Percentiles rank a stretch among this genome's conserved stretches.
Evolutionary conservation across 1,140 invertebrate species (phyloP).

Genomic region (Helicoverpa zea): DNA sequence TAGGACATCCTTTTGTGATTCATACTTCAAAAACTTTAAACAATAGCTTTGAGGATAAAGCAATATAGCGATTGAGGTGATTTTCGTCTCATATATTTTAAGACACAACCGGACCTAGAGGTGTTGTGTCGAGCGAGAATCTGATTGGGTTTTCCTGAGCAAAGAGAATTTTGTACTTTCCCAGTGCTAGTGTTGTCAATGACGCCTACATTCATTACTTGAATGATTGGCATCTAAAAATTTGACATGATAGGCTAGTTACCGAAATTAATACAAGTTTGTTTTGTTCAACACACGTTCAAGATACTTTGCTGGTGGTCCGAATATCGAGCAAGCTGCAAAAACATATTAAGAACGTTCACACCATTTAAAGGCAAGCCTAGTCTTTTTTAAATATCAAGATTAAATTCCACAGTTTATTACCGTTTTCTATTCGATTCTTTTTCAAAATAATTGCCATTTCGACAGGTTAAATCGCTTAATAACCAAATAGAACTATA

Average conservation of each 20-base stretch:
- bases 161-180: background rate
- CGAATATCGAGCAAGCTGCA: conserved; percentile 10
- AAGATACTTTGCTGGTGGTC: conserved; percentile 2
- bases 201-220: too few relatives aligned
- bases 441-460: too few relatives aligned
- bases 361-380: conserved; percentile 31
- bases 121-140: background rate
- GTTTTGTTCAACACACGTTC: background rate
- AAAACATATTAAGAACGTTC: conserved; percentile 10
- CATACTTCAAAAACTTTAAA: background rate
- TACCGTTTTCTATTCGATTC: too few relatives aligned
- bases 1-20: background rate
- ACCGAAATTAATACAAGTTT: background rate
- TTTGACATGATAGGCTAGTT: background rate
- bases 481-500: conserved; percentile 25
- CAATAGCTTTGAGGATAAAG: conserved; percentile 8
- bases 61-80: background rate
- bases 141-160: background rate
- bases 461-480: background rate
- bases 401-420: too few relatives aligned
- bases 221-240: background rate
- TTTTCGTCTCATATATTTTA: background rate
- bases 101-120: background rate
- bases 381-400: background rate
- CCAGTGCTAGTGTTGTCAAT: too few relatives aligned